A percentile compares a stretch with the other conserved stretches of the same genome.
phyloP scores from a whole-genome alignment of 2,888 invertebrate species.

The Amiota communis region DNA sequence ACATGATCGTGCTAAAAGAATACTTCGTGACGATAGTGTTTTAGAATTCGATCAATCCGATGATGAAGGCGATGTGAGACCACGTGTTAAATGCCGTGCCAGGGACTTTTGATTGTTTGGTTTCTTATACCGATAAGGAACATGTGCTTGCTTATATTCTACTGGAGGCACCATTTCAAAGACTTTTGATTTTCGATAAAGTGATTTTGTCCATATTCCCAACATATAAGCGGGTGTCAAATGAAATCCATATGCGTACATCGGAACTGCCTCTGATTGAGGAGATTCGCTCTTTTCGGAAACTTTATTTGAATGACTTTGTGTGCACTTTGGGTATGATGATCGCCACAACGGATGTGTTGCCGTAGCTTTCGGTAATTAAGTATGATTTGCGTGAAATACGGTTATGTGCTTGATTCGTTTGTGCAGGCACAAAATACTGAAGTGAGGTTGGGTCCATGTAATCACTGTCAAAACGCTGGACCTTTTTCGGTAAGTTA shows the following conservation, averaged over 20 bases:
- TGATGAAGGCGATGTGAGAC: slow-evolving; percentile 81
- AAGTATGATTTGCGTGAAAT: slow-evolving; percentile 98
- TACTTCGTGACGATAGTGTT: slow-evolving; percentile 85
- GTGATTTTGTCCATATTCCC: slow-evolving; percentile 96
- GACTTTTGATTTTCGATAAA: slow-evolving; percentile 96
- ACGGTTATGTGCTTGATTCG: slow-evolving; percentile 95
- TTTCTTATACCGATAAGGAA: slow-evolving; percentile 93
- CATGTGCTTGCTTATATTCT: slow-evolving; percentile 96
- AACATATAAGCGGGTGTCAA: slow-evolving; percentile 94
- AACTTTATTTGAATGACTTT: slow-evolving; percentile 92
- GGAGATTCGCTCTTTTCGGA: slow-evolving; percentile 93
- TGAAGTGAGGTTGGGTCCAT: slow-evolving; percentile 96
- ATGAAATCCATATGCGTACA: slow-evolving; percentile 95
- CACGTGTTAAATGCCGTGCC: slow-evolving; percentile 81
- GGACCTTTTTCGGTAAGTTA: slow-evolving; percentile 90
- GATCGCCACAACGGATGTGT: slow-evolving; percentile 93
- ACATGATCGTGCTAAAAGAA: slow-evolving; percentile 88
- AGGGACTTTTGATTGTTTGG: slow-evolving; percentile 92
- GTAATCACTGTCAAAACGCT: slow-evolving; percentile 97
- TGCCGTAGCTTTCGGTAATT: slow-evolving; percentile 95
- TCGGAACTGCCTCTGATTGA: slow-evolving; percentile 96
- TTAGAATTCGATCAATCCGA: slow-evolving; percentile 92
- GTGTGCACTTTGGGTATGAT: slow-evolving; percentile 96
- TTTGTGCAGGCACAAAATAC: slow-evolving; percentile 94
- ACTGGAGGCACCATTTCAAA: slow-evolving; percentile 97